phyloP scores from a whole-genome alignment of 2,113 vertebrate species.

The Passer montanus region DNA sequence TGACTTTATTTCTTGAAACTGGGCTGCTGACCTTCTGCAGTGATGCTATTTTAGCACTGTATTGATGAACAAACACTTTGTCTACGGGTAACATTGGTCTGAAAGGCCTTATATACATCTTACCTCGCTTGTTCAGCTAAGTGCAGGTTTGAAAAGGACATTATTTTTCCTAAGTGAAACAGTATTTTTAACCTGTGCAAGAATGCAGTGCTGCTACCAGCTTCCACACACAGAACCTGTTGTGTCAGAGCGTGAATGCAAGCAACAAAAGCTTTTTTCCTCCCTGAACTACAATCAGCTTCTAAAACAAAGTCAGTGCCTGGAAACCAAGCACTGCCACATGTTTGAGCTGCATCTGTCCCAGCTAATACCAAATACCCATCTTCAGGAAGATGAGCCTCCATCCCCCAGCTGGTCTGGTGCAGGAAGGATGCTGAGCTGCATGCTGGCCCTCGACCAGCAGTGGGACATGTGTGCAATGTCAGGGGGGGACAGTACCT shows the following conservation, averaged over 20 bases:
- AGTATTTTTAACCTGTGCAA: background rate
- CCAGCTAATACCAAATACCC: background rate
- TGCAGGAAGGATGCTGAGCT: background rate
- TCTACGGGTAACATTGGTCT: background rate
- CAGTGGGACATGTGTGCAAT: background rate
- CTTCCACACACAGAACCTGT: background rate
- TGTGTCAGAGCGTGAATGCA: background rate
- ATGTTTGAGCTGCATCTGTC: background rate
- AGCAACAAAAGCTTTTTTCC: background rate
- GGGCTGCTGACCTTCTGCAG: background rate
- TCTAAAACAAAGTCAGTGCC: background rate
- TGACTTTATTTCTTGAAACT: background rate
- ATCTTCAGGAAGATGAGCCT: background rate
- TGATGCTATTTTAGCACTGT: constrained; percentile 45
- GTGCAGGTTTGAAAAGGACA: background rate
- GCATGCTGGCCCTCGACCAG: background rate
- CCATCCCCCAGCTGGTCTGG: background rate
- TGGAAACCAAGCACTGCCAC: background rate
- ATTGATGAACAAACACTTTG: constrained; percentile 57
- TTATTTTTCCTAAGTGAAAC: background rate
- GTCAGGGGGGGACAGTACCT: background rate
- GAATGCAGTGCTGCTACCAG: background rate
- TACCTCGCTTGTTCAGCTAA: background rate
- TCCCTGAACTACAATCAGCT: background rate
- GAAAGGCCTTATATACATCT: background rate